Percentiles rank a stretch among this genome's conserved stretches.
Conservation (phyloP, 2,113 vertebrate genomes). For the Podarcis muralis region DNA sequence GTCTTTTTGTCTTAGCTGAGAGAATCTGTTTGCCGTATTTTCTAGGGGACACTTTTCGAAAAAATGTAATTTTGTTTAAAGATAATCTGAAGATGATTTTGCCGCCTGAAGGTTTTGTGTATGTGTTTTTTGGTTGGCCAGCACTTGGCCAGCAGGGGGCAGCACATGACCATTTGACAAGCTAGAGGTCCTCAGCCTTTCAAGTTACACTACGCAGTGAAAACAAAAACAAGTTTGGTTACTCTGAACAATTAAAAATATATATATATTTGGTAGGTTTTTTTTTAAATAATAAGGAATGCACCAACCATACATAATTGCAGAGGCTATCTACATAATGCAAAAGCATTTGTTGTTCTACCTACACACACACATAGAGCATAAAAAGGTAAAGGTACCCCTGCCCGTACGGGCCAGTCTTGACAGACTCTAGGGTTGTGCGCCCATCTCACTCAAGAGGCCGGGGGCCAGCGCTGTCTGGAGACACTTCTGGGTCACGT, state of each 20-base stretch:
- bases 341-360: background rate
- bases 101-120: background rate
- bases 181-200: background rate
- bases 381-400: no score
- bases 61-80: background rate
- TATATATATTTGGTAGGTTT: background rate
- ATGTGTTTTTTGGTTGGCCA: background rate
- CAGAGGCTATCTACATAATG: background rate
- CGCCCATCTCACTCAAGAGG: no score
- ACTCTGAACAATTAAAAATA: background rate
- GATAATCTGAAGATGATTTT: background rate
- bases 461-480: no score
- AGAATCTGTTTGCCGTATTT: background rate
- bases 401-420: no score
- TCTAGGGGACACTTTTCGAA: background rate
- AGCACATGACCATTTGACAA: background rate
- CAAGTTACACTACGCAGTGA: background rate
- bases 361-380: no score
- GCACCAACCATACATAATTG: background rate
- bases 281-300: background rate
- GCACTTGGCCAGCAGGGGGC: conserved; percentile 17
- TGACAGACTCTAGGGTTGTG: no score
- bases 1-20: background rate
- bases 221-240: background rate
- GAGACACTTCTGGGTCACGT: no score